Evolutionary conservation across 1,140 invertebrate genomes (phyloP), one percentile per base, ranked within the genome.

Genomic region (Lepidurus packardi): DNA sequence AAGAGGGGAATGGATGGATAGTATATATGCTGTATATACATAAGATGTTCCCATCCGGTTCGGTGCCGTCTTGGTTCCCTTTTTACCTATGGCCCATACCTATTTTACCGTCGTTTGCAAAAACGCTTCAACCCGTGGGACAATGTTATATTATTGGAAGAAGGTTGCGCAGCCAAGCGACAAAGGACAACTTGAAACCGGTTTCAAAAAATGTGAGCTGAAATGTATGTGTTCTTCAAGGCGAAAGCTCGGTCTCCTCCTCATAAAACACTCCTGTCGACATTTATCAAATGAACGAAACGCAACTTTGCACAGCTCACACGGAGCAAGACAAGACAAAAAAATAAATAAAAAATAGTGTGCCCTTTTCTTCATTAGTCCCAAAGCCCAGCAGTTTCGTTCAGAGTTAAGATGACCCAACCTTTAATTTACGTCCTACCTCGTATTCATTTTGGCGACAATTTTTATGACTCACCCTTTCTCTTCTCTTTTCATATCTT

Each of bases 151-250:
- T 34, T 34, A 34, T 34, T 34, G 34, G 16, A 21, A 21, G 53
- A 9, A 65, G 21, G 21, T 65, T 65, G 53, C 53, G 53, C 53
- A 65, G 53, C 53, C 53, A 65, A 65, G 53, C 53, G 53, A 65
- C 53, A 65, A 65, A 65, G 53, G 53, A 65, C 53, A 65, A 8
- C 16, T 65, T 65, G 53, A 16, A 65, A 65, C 53, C 13, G 53
- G 53, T 65, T 65, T 34, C 34, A 34, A 34, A 34, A 34, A 34
- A 2, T 34, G 0, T 65, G 13, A 21, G 53, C 21, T 13, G 53
- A 65, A 65, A 65, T 65, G 16, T 6, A 65, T 65, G 53, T 65
- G 21, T 65, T 65, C 21, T 65, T 65, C 13, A 65, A 65, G 16
- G 53, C 16, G 53, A 16, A 21, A 65, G 53, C 8, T n/a, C 53